Evolutionary conservation across 2,888 invertebrate species (phyloP), one percentile per base, ranked within the genome.

Genomic region (Hydrotaea diabolus): DNA sequence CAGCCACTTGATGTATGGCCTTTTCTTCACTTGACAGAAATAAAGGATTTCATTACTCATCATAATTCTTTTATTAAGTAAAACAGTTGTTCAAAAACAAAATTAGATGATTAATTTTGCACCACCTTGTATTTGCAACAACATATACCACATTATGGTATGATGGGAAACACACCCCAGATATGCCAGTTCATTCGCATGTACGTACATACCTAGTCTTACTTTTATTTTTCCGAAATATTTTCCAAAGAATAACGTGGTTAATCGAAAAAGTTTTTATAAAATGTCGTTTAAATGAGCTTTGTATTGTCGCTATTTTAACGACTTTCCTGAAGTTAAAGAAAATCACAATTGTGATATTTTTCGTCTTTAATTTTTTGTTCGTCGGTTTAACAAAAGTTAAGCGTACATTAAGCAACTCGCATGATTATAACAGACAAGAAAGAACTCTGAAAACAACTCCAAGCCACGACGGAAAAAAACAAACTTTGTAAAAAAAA

Each of bases 261-360:
- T 46, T 69, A 69, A 69, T 69, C 69, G 69, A 69, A 69, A 69
- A 69, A 69, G 69, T 69, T 69, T 69, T 55, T 23, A 66, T 66
- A 66, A 66, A 69, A 69, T 46, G 69, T 69, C 15, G 46, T 69
- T 69, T 69, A 69, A 69, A 69, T 23, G 69, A 46, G 69, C 5
- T 69, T 66, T 46, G 69, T 46, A 69, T 46, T 66, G 31, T 46
- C 46, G 69, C 17, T 46, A 11, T 69, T 69, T 21, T 21, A 69
- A 46, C 15, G 15, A 21, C 23, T 69, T 69, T 69, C 23, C 15
- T 23, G 46, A 43, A 69, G 69, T 69, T 46, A n/a, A 39, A 15
- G 21, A 43, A 36, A 31, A 39, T 46, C 69, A 59, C 59, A 15
- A 46, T 69, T 69, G 43, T 15, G 69, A 66, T 19, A 17, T 66